Evolutionary conservation across 2,113 vertebrate genomes (phyloP), one percentile per base, ranked within the genome.

Genomic region (Dinomys branickii): DNA sequence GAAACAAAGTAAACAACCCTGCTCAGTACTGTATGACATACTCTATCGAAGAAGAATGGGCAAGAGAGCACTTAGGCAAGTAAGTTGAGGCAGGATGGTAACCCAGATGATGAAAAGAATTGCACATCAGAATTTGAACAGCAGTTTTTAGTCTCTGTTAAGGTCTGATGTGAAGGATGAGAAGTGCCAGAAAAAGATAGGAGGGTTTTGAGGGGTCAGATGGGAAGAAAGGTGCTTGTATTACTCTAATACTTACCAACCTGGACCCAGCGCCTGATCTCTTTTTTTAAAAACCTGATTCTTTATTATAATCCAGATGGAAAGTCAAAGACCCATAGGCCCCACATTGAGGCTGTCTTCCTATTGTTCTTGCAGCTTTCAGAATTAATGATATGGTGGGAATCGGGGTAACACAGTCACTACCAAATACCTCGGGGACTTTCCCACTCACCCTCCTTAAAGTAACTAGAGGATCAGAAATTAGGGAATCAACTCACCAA

Each of bases 1-100:
- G 22, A 30, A 54, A 78, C 58, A 63, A 91, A 97, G 95, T 89
- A 94, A 98, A 97, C 92, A 96, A 54, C 11, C 63, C 28, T 93
- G 83, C 17, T 38, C 14, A 9, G 77, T 75, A 85, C 54, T 88
- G 77, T 71, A 92, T 93, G 86, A 77, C 69, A 94, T 26, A 81
- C 26, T 20, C 75, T 38, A 33, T 90, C 63, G 92, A 92, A 94
- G 86, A 54, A 82, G 92, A 93, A 59, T 4, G 26, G 61, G 77
- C 88, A 67, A 50, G 84, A 94, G 44, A 85, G 91, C 35, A 85
- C 35, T 71, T 81, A 71, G 73, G 44, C 75, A 94, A 61, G 56
- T 78, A 59, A 81, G 56, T 86, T 47, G 56, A 89, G 19, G 52
- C 50, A 78, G 54, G 33, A 33, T 65, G 67, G 85, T 56, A 75